Percentiles rank a stretch among this genome's conserved stretches.
phyloP scores from a whole-genome alignment of 2,113 vertebrate genomes.

The Hyla sarda region DNA sequence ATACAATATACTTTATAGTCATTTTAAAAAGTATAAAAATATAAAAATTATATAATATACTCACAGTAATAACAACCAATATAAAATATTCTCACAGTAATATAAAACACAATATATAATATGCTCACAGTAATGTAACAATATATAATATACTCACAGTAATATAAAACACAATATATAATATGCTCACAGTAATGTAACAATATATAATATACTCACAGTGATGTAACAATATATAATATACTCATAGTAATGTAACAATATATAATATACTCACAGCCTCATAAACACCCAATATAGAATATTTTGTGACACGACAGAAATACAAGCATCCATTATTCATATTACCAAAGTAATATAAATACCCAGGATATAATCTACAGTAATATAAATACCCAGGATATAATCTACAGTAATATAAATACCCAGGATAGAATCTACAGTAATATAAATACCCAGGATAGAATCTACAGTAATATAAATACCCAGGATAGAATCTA shows the following conservation, averaged over 20 bases:
- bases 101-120: no score
- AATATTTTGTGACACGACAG: not conserved
- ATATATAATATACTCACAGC: not conserved
- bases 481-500: no score
- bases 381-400: not conserved
- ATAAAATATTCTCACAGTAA: no score
- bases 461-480: no score
- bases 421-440: no score
- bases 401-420: not conserved
- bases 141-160: no score
- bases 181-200: not conserved
- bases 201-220: not conserved
- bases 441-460: no score
- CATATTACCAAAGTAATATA: not conserved
- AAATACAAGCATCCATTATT: not conserved
- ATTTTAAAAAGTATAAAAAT: no score
- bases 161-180: not conserved
- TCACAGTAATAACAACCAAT: no score
- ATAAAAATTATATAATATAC: no score
- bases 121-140: no score
- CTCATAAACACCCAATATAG: not conserved
- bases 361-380: not conserved
- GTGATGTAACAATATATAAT: not conserved
- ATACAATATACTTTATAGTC: no score
- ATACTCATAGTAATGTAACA: not conserved